These are phyloP conservation scores for Meda fulgida DNA, from an alignment of 2,797 vertebrate species.

Conservation along the genomic window DNA sequence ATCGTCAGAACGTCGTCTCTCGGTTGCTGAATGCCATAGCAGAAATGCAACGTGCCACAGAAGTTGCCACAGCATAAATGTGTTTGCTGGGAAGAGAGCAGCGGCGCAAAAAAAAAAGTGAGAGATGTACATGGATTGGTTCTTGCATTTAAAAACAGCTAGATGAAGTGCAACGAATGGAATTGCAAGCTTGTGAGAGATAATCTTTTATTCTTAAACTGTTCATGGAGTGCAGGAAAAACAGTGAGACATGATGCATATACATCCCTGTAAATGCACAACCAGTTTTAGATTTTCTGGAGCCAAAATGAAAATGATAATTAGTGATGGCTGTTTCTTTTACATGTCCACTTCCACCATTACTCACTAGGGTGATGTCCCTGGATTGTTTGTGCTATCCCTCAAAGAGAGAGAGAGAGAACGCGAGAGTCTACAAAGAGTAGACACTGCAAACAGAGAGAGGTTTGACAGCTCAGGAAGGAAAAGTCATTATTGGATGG, in stretches of 20 bases:
- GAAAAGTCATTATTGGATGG: constrained; percentile 28
- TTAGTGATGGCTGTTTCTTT: background rate
- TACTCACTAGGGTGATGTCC: background rate
- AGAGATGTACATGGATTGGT: background rate
- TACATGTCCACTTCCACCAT: background rate
- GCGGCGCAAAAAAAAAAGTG: background rate
- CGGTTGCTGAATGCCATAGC: too few species aligned
- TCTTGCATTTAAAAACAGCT: background rate
- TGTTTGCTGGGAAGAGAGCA: background rate
- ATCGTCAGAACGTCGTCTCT: too few species aligned
- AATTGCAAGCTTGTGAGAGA: background rate
- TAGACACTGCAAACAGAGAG: constrained; percentile 14
- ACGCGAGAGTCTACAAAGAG: background rate
- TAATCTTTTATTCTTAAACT: background rate
- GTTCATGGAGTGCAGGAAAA: background rate
- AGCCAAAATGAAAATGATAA: background rate
- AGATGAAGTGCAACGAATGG: background rate
- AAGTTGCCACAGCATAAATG: too few species aligned
- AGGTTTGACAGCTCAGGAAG: constrained; percentile 11
- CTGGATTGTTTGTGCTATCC: background rate
- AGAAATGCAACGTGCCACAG: too few species aligned
- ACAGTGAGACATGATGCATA: background rate
- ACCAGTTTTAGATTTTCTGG: background rate
- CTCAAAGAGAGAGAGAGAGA: background rate
- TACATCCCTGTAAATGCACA: background rate